Base-by-base conservation (phyloP, 2,797 vertebrate species). In the Gobio occitaniae region DNA sequence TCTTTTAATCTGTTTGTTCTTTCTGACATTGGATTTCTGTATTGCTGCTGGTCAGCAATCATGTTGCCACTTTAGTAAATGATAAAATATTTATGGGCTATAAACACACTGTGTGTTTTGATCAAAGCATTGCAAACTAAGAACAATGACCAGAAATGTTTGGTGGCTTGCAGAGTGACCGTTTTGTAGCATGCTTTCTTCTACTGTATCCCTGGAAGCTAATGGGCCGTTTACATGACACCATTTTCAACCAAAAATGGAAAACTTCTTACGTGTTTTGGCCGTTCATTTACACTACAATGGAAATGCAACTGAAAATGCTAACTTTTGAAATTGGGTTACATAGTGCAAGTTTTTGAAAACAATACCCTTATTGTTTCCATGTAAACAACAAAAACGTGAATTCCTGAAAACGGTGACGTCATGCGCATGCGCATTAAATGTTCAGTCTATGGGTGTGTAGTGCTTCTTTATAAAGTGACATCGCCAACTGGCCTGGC, bases 1-100 rank as follows among this genome's bases (percentile, higher is more conserved):
- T 21, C 21, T 32, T 21, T 41, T 61, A 38, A 68, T 80, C 29
- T 80, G 29, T 52, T 54, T 9, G 16, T 70, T 80, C 47, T 25
- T 7, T 25, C 21, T 52, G 48, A 70, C 78, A 56, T 10, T 70
- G 32, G 50, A 44, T 70, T 81, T 81, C 3, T 38, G 32, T 19
- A 56, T 81, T 81, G 79, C 66, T 70, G 36, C n/a, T 44, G n/a
- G 50, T 81, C 36, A 12, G 66, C 50, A 21, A 70, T 19, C 66
- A 70, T 81, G 66, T 71, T 71, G 16, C 66, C 66, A 81, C 44
- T 71, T 81, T 71, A 19, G 6, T 59, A 7, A 47, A 59, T 32
- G 3, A 29, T 71, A 25, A 81, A 71, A 71, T 59, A 81, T 81
- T 9, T 32, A 71, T 71, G 11, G n/a, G 7, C 21, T 15, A 47